Conservation (phyloP, 1,140 invertebrate species). For the Streblospio benedicti region DNA sequence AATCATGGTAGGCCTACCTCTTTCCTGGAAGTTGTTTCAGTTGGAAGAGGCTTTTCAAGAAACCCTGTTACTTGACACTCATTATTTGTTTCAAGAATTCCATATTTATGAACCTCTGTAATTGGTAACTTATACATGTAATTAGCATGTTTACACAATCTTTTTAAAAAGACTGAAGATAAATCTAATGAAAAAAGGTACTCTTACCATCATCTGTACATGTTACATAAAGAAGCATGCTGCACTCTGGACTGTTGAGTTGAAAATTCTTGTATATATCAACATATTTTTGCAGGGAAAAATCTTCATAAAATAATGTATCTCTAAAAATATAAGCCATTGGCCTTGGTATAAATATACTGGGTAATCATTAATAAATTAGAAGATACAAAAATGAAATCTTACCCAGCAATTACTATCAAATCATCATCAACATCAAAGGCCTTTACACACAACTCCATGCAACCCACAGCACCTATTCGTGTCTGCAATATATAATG, state of each 20-base stretch:
- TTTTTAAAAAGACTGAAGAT: no score
- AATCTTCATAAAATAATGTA: slow-evolving; percentile 10
- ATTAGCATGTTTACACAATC: no score
- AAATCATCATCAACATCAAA: background rate
- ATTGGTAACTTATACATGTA: no score
- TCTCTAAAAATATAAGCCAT: slow-evolving; percentile 2
- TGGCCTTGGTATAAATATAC: background rate
- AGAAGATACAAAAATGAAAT: background rate
- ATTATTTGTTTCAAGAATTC: background rate
- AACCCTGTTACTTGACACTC: background rate
- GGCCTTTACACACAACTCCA: background rate
- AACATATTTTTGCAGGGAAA: background rate
- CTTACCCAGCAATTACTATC: slow-evolving; percentile 3
- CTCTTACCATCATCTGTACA: slow-evolving; percentile 1
- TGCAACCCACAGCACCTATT: background rate
- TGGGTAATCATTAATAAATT: background rate
- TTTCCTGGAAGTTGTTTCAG: slow-evolving; percentile 7
- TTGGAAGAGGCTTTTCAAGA: slow-evolving; percentile 3
- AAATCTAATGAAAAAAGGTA: no score
- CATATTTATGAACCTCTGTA: slow-evolving; percentile 9
- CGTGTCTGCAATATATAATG: background rate
- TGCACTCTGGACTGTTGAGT: background rate
- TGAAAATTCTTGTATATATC: background rate
- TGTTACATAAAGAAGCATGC: slow-evolving; percentile 1
- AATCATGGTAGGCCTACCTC: no score